These are phyloP conservation scores for Neria commutata DNA, from an alignment of 2,888 invertebrate species.

Conservation along the genomic window DNA sequence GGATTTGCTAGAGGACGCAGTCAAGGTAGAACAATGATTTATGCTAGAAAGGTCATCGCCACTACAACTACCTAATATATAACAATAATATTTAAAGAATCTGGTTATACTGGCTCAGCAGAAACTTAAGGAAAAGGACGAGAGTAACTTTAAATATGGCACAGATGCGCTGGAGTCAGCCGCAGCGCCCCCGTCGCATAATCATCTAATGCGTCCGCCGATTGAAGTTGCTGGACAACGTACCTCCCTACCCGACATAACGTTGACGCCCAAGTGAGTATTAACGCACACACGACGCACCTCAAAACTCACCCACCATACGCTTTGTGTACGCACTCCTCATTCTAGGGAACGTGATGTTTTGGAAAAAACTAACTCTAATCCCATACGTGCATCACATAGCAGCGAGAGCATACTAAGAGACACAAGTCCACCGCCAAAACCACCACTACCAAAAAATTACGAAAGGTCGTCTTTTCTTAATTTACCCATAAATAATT, in stretches of 20 bases:
- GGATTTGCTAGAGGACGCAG: conserved; percentile 74
- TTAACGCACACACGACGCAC: conserved; percentile 63
- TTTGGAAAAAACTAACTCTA: conserved; percentile 62
- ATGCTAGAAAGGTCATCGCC: background rate
- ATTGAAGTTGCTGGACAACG: conserved; percentile 66
- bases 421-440: conserved; percentile 80
- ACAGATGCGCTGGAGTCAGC: conserved; percentile 36
- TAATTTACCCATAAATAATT: background rate
- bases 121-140: conserved; percentile 72
- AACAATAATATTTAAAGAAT: conserved; percentile 64
- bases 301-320: conserved; percentile 1
- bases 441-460: conserved; percentile 86
- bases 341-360: conserved; percentile 57
- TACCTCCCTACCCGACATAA: conserved; percentile 79
- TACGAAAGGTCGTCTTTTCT: conserved; percentile 49
- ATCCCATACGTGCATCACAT: conserved; percentile 76
- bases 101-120: conserved; percentile 81
- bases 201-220: conserved; percentile 52
- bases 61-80: conserved; percentile 2
- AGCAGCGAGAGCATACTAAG: conserved; percentile 81
- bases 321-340: background rate
- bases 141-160: conserved; percentile 50
- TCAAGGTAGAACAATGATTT: conserved; percentile 64
- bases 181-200: conserved; percentile 38
- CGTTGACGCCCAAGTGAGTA: conserved; percentile 79